These are phyloP conservation scores for Copidosoma floridanum DNA, from an alignment of 1,140 invertebrate genomes.

Conservation along the genomic window DNA sequence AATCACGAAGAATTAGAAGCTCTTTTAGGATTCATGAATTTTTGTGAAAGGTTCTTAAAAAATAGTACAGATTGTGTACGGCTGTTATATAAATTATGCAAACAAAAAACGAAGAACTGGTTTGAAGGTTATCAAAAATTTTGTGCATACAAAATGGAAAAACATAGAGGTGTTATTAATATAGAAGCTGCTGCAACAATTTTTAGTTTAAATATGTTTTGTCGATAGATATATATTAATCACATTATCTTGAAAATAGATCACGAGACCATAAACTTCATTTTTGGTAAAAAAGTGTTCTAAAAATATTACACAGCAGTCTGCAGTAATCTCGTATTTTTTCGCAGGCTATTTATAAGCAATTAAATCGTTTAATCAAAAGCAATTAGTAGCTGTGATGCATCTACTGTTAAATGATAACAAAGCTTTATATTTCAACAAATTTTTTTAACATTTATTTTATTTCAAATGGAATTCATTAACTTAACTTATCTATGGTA, in stretches of 20 bases:
- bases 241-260: constrained; percentile 45
- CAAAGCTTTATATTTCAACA: neutral
- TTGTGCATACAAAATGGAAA: constrained; percentile 28
- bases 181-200: too few relatives aligned
- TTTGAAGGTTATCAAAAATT: constrained; percentile 28
- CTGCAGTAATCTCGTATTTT: constrained; percentile 26
- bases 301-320: constrained; percentile 28
- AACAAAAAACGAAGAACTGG: constrained; percentile 18
- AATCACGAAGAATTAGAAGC: constrained; percentile 32
- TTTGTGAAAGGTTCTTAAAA: constrained; percentile 29
- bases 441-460: neutral
- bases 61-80: constrained; percentile 26
- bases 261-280: too few relatives aligned
- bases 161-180: constrained; percentile 6
- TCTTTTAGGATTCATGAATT: constrained; percentile 44
- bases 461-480: too few relatives aligned
- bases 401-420: too few relatives aligned
- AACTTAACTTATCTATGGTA: too few relatives aligned
- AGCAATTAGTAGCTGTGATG: too few relatives aligned
- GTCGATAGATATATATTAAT: constrained; percentile 49
- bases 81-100: constrained; percentile 21
- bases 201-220: constrained; percentile 33
- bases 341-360: constrained; percentile 19
- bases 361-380: constrained; percentile 22
- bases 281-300: constrained; percentile 37